These are phyloP conservation scores for Eumerus sabulonum DNA, from an alignment of 2,888 invertebrate species.

Conservation along the genomic window DNA sequence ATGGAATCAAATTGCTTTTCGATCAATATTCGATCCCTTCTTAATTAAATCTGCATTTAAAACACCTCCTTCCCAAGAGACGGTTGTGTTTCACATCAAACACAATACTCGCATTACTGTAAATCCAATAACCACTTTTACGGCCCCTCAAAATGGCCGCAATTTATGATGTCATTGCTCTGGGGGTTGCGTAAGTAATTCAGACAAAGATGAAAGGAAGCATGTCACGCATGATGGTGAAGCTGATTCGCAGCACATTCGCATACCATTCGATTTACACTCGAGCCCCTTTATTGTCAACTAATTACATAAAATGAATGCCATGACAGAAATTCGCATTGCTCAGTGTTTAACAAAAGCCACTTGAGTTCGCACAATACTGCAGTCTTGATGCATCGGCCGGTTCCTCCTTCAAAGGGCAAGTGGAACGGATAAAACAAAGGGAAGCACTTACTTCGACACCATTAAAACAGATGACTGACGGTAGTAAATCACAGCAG, in stretches of 20 bases:
- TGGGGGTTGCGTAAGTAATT: no score
- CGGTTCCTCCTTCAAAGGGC: no score
- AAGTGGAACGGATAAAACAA: no score
- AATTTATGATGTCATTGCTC: not conserved
- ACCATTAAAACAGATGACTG: no score
- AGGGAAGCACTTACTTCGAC: no score
- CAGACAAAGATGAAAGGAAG: constrained; percentile 1
- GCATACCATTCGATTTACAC: constrained; percentile 5
- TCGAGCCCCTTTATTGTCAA: constrained; percentile 12
- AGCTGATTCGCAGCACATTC: constrained; percentile 32
- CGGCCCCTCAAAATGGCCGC: constrained; percentile 48
- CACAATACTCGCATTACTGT: constrained; percentile 40
- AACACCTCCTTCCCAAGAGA: not conserved
- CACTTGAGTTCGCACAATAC: no score
- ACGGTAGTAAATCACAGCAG: no score
- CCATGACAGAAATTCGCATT: no score
- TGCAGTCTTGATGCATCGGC: no score
- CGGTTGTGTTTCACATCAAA: constrained; percentile 40
- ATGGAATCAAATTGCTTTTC: constrained; percentile 50
- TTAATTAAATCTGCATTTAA: constrained; percentile 25
- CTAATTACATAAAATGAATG: constrained; percentile 46
- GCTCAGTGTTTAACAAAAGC: no score
- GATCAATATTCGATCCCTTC: constrained; percentile 54
- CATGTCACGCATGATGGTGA: constrained; percentile 5
- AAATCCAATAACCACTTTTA: constrained; percentile 18